phyloP scores from a whole-genome alignment of 2,797 vertebrate genomes.

The Chelmon rostratus region DNA sequence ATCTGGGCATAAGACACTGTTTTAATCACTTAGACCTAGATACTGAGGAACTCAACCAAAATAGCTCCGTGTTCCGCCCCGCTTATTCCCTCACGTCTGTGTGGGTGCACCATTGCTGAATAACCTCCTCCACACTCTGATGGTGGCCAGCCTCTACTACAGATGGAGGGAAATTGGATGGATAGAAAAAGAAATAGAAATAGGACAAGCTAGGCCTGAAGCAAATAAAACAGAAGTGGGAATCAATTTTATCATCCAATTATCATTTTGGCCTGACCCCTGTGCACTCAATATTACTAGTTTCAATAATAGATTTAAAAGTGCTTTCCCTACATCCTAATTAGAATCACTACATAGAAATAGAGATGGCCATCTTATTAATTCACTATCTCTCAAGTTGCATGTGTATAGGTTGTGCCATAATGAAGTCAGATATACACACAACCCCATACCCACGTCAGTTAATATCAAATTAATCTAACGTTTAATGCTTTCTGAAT shows the following conservation, averaged over 20 bases:
- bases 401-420: slow-evolving; percentile 4
- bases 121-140: slow-evolving; percentile 84
- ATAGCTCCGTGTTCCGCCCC: slow-evolving; percentile 81
- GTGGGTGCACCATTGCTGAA: slow-evolving; percentile 77
- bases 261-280: slow-evolving; percentile 82
- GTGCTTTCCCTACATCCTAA: slow-evolving; percentile 63
- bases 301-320: slow-evolving; percentile 74
- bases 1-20: slow-evolving; percentile 66
- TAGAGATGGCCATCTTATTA: slow-evolving; percentile 37
- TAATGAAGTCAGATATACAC: slow-evolving; percentile 1
- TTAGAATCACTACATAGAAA: slow-evolving; percentile 57
- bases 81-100: slow-evolving; percentile 81
- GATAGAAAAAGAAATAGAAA: slow-evolving; percentile 81
- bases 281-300: slow-evolving; percentile 75
- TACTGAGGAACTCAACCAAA: slow-evolving; percentile 80
- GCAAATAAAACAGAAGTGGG: slow-evolving; percentile 80
- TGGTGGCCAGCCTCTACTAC: slow-evolving; percentile 78
- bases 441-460: background rate
- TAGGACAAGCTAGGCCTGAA: slow-evolving; percentile 84
- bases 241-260: slow-evolving; percentile 84
- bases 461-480: slow-evolving; percentile 11
- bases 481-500: background rate
- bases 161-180: slow-evolving; percentile 78
- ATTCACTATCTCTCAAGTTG: slow-evolving; percentile 27
- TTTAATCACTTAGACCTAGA: slow-evolving; percentile 89